phyloP scores from a whole-genome alignment of 2,888 invertebrate species.

The Acleris cristana region DNA sequence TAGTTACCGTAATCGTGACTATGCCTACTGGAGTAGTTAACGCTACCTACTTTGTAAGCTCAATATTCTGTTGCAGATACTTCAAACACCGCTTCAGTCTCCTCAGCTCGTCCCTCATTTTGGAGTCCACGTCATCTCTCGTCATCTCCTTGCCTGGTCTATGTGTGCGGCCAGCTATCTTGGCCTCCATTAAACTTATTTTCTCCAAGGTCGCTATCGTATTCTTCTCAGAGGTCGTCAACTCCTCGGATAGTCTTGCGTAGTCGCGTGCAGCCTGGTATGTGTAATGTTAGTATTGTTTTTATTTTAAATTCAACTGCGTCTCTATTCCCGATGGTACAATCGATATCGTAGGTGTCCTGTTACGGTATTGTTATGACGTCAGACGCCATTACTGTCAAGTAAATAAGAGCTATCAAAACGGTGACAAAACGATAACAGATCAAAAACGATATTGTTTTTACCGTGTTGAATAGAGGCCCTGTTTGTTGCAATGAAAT shows the following conservation, averaged over 20 bases:
- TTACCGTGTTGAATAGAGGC: too few species aligned
- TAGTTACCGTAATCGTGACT: too few species aligned
- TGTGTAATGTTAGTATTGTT: background rate
- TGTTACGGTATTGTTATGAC: too few species aligned
- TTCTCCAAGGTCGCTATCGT: constrained; percentile 87
- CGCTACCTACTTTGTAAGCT: constrained; percentile 82
- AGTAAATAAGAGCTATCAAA: too few species aligned
- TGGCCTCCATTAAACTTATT: constrained; percentile 87
- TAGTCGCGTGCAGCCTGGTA: constrained; percentile 86
- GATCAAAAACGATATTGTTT: too few species aligned
- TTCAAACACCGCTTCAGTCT: constrained; percentile 84
- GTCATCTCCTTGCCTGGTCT: constrained; percentile 87
- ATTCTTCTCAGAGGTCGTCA: constrained; percentile 86
- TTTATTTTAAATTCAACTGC: background rate
- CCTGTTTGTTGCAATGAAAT: too few species aligned
- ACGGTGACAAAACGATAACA: too few species aligned
- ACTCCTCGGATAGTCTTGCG: constrained; percentile 87
- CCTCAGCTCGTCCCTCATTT: constrained; percentile 85
- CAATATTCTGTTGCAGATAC: constrained; percentile 83
- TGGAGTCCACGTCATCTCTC: constrained; percentile 85
- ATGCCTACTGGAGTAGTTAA: too few species aligned
- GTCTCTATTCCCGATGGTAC: too few species aligned
- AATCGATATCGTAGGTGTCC: too few species aligned
- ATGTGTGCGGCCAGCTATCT: constrained; percentile 87
- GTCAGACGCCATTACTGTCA: too few species aligned